Evolutionary conservation across 1,140 invertebrate genomes (phyloP).

Genomic region (Carcinoscorpius rotundicauda): DNA sequence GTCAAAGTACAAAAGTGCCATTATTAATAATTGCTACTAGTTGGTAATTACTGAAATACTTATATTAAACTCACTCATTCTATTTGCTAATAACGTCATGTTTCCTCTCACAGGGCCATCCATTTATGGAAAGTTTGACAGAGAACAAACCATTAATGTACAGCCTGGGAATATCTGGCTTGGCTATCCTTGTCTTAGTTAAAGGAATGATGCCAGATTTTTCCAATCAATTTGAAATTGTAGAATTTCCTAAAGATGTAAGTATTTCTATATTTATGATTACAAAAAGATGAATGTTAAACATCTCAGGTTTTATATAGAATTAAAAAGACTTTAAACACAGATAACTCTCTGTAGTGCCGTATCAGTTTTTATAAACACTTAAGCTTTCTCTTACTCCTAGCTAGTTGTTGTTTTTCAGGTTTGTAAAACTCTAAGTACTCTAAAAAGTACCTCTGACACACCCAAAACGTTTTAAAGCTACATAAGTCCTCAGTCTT

Average conservation of each 20-base stretch:
- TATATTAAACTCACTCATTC: no score
- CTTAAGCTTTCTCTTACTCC: neutral
- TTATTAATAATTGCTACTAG: no score
- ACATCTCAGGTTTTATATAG: neutral
- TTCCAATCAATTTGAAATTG: constrained; percentile 71
- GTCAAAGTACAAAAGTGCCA: no score
- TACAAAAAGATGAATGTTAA: neutral
- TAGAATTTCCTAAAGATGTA: constrained; percentile 73
- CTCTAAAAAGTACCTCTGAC: neutral
- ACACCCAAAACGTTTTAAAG: no score
- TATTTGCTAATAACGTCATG: no score
- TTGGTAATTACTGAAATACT: no score
- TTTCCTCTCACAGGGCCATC: constrained; percentile 59
- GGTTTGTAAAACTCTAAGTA: neutral
- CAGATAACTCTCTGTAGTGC: neutral
- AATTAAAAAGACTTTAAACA: neutral
- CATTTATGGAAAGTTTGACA: constrained; percentile 91
- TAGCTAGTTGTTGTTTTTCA: neutral
- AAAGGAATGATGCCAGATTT: constrained; percentile 63
- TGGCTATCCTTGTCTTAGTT: constrained; percentile 58
- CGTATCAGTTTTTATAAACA: neutral
- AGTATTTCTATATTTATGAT: constrained; percentile 31
- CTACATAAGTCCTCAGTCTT: no score
- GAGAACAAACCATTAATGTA: constrained; percentile 89
- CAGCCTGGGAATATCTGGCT: constrained; percentile 61